These are phyloP conservation scores for Conistra vaccinii DNA, from an alignment of 2,888 invertebrate genomes.

Conservation along the genomic window DNA sequence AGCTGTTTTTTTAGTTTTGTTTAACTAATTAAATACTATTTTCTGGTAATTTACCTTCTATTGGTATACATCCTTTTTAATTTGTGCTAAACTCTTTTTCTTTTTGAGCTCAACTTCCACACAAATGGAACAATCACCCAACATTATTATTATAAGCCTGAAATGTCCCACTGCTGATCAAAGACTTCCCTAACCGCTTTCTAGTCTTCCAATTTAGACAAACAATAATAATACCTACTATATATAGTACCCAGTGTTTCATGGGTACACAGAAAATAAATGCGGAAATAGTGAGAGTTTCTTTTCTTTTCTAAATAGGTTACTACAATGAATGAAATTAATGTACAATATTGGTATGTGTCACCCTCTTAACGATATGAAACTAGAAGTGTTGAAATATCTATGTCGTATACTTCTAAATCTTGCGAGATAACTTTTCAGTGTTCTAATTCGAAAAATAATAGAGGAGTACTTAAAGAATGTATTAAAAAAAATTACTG, in stretches of 20 bases:
- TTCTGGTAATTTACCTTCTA: background rate
- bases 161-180: background rate
- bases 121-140: background rate
- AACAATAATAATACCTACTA: background rate
- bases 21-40: background rate
- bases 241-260: no score
- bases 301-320: slow-evolving; percentile 10
- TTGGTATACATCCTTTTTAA: background rate
- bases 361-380: slow-evolving; percentile 19
- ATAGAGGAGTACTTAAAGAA: background rate
- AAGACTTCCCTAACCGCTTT: background rate
- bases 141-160: background rate
- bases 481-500: background rate
- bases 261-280: background rate
- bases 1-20: background rate
- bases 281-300: slow-evolving; percentile 1
- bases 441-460: background rate
- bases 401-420: slow-evolving; percentile 4
- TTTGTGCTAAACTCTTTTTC: background rate
- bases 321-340: slow-evolving; percentile 9
- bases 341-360: slow-evolving; percentile 43
- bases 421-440: background rate
- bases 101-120: no score
- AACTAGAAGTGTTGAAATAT: slow-evolving; percentile 38
- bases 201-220: background rate